Evolutionary conservation across 2,113 vertebrate genomes (phyloP).

Genomic region (Sclerurus mexicanus): DNA sequence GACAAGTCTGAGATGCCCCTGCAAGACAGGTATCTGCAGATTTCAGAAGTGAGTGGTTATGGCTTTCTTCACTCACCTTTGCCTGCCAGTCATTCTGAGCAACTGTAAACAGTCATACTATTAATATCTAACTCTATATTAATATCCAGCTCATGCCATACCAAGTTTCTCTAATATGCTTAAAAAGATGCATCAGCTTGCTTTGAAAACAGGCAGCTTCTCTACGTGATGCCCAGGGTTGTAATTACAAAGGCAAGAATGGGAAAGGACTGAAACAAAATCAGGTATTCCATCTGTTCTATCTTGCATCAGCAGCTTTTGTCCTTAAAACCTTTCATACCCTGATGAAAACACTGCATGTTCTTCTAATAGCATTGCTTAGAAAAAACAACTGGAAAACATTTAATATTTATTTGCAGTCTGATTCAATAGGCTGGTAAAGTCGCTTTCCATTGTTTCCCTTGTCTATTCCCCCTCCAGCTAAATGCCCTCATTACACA

Average conservation of each 20-base stretch:
- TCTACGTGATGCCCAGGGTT: background rate
- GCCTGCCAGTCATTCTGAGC: background rate
- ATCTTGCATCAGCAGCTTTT: background rate
- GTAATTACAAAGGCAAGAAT: background rate
- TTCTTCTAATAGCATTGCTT: background rate
- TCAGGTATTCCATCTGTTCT: background rate
- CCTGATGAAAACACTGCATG: background rate
- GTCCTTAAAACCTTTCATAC: background rate
- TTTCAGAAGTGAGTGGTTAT: background rate
- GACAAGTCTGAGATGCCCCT: background rate
- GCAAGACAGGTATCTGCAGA: background rate
- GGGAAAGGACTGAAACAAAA: background rate
- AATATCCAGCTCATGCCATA: background rate
- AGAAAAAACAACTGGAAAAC: background rate
- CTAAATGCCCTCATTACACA: conserved; percentile 30
- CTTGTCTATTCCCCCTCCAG: background rate
- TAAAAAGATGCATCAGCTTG: background rate
- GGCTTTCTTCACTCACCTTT: background rate
- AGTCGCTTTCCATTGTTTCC: background rate
- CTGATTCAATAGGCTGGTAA: background rate
- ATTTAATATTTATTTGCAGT: background rate
- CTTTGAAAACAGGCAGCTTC: background rate
- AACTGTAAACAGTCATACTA: background rate
- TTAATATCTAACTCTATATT: background rate
- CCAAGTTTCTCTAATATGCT: background rate